phyloP scores from a whole-genome alignment of 1,140 invertebrate species.

The Grapholita molesta region DNA sequence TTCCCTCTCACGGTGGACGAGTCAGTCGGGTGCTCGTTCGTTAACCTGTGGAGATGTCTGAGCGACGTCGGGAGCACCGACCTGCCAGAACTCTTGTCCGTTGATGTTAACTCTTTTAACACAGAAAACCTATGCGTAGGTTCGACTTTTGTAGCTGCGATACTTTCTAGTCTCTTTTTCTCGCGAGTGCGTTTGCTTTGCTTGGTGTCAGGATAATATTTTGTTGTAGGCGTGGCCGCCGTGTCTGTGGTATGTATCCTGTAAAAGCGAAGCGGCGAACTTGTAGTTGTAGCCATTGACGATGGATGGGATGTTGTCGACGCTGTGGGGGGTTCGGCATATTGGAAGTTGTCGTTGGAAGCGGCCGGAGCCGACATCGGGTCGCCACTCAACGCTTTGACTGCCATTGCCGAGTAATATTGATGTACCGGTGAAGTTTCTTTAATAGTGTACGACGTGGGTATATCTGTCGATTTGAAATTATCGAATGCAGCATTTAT shows the following conservation, averaged over 20 bases:
- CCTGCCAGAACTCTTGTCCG: background rate
- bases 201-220: conserved; percentile 8
- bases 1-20: conserved; percentile 37
- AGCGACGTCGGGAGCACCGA: background rate
- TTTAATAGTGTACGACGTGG: conserved; percentile 45
- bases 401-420: conserved; percentile 56
- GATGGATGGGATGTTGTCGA: conserved; percentile 34
- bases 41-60: conserved; percentile 3
- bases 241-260: conserved; percentile 24
- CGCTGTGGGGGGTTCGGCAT: conserved; percentile 52
- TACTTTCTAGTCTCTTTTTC: conserved; percentile 2
- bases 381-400: conserved; percentile 51
- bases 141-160: conserved; percentile 10
- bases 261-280: conserved; percentile 21
- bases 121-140: conserved; percentile 23
- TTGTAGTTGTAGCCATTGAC: conserved; percentile 33
- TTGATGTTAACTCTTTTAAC: conserved; percentile 8
- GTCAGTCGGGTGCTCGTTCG: conserved; percentile 1
- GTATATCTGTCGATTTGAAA: conserved; percentile 32
- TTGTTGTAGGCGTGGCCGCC: conserved; percentile 22
- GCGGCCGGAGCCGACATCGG: conserved; percentile 48
- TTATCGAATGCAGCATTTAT: conserved; percentile 48
- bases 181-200: background rate
- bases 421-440: conserved; percentile 51
- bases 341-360: conserved; percentile 65